Evolutionary conservation across 2,888 invertebrate genomes (phyloP).

Genomic region (Hyposoter dolosus): DNA sequence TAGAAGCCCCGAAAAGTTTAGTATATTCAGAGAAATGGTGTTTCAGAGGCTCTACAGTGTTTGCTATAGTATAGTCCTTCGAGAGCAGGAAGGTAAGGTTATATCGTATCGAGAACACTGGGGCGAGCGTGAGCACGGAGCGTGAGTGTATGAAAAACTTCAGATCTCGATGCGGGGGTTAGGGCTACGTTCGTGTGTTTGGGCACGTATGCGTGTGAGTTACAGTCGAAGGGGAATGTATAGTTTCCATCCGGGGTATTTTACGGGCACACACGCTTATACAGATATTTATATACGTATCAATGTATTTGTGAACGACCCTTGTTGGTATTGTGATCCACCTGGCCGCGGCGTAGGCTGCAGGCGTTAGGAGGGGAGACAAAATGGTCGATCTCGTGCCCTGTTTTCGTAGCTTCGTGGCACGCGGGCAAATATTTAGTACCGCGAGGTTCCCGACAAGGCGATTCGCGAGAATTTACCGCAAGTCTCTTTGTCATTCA

Average conservation of each 20-base stretch:
- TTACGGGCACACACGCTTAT: background rate
- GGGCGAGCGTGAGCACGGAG: slow-evolving; percentile 17
- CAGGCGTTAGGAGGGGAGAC: slow-evolving; percentile 27
- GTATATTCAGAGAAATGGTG: slow-evolving; percentile 11
- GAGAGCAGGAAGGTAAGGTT: slow-evolving; percentile 19
- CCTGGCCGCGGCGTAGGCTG: slow-evolving; percentile 54
- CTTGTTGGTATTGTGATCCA: slow-evolving; percentile 51
- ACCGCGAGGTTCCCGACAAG: background rate
- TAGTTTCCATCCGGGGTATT: slow-evolving; percentile 23
- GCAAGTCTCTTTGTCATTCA: background rate
- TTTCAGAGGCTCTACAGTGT: slow-evolving; percentile 24
- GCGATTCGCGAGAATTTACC: slow-evolving; percentile 6
- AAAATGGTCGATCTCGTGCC: slow-evolving; percentile 52
- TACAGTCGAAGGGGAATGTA: slow-evolving; percentile 17
- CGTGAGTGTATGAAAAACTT: slow-evolving; percentile 14
- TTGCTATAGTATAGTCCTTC: slow-evolving; percentile 16
- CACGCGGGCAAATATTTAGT: slow-evolving; percentile 25
- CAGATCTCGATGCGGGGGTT: slow-evolving; percentile 19
- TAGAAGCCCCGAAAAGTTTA: slow-evolving; percentile 14
- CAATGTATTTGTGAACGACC: slow-evolving; percentile 45
- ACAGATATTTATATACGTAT: background rate
- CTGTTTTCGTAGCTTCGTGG: slow-evolving; percentile 25
- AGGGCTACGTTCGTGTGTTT: background rate
- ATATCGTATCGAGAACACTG: background rate
- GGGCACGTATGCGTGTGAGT: background rate